A percentile compares a stretch with the other conserved stretches of the same genome.
Conservation (phyloP, 2,888 invertebrate genomes). For the Leucozona laternaria region DNA sequence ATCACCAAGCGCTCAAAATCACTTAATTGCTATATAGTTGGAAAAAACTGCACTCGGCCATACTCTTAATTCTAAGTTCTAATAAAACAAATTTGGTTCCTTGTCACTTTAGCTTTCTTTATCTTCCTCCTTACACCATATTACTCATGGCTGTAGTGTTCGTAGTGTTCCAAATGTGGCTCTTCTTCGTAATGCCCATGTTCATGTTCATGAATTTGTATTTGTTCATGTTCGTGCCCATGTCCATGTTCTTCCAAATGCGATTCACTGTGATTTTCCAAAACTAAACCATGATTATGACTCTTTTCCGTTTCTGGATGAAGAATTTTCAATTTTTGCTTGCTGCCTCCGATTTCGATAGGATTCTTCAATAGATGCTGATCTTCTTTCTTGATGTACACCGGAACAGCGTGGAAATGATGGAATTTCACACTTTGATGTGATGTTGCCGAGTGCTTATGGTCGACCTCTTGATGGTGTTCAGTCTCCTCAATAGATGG, state of each 20-base stretch:
- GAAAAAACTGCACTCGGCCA: constrained; percentile 40
- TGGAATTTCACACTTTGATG: constrained; percentile 89
- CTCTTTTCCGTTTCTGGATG: constrained; percentile 87
- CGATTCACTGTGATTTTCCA: constrained; percentile 85
- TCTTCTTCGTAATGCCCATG: constrained; percentile 80
- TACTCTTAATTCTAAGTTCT: constrained; percentile 36
- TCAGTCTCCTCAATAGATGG: constrained; percentile 83
- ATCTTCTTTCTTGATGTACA: constrained; percentile 88
- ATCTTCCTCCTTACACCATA: neutral
- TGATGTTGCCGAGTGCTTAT: constrained; percentile 88
- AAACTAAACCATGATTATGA: constrained; percentile 86
- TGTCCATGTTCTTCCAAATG: constrained; percentile 81
- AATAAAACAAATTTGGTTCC: constrained; percentile 68
- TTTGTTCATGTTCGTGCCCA: constrained; percentile 4
- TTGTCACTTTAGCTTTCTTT: constrained; percentile 15
- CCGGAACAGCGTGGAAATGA: constrained; percentile 89
- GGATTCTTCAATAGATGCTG: constrained; percentile 87
- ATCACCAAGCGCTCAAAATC: constrained; percentile 11
- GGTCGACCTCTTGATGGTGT: constrained; percentile 86
- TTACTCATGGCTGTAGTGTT: constrained; percentile 80
- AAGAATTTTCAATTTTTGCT: constrained; percentile 86
- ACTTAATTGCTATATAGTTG: constrained; percentile 57
- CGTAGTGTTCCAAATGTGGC: constrained; percentile 80
- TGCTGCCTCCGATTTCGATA: constrained; percentile 87
- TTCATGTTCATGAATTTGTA: constrained; percentile 79